Evolutionary conservation across 2,888 invertebrate genomes (phyloP), one percentile per base, ranked within the genome.

Genomic region (Trissoscelio sp.): DNA sequence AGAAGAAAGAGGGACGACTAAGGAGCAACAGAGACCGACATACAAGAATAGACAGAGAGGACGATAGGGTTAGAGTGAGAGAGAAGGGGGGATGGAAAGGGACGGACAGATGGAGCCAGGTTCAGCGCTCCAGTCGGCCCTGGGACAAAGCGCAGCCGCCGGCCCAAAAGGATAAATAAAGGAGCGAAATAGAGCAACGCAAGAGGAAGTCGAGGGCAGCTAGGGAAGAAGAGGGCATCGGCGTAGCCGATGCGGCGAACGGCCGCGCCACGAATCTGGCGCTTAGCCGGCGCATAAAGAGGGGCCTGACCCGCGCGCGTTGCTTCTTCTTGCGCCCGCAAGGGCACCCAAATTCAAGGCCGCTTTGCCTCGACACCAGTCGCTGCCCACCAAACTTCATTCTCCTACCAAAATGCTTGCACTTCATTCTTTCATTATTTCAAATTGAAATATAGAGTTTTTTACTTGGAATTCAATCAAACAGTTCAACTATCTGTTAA

Each of bases 81-180:
- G 7, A 14, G 51, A 48, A 11, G 51, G 20, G 51, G 66, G 69
- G 31, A 20, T 3, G 11, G 12, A 57, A 9, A 22, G 62, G 18
- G 73, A 55, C 14, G 67, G 42, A 75, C 73, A 81, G 83, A 83
- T 55, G 72, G 78, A 72, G 79, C 79, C 79, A 60, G 70, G 79
- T 78, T 70, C 75, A 81, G 72, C 69, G 84, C 77, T 79, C 83
- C 46, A 81, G 82, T 75, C 82, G 84, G 79, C 81, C 81, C 81
- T 73, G 82, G 84, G 83, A 84, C 85, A 86, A 83, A 86, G 84
- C 83, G 79, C 73, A 79, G 79, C 84, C 83, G 84, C 72, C 83
- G 81, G 83, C 81, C 83, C 83, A 84, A 85, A 84, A 84, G 80
- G 69, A 83, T 81, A 84, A 84, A 84, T 83, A 83, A 85, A 81